phyloP scores from a whole-genome alignment of 2,113 vertebrate species.

The human (Homo sapiens) region GRCh38 chr1:29648501-29649000 shows the following conservation, averaged over 20 bases:
- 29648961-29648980: neutral
- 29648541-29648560: neutral
- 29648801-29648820: neutral
- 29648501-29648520: neutral
- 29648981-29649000: neutral
- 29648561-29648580: neutral
- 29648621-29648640: neutral
- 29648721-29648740: neutral
- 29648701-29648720: neutral
- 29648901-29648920: neutral
- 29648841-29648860: neutral
- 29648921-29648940: neutral
- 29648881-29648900: neutral
- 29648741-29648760: slow-evolving; percentile 31
- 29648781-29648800: slow-evolving; percentile 32
- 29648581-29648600: neutral
- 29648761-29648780: neutral
- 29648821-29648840: neutral
- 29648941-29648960: neutral
- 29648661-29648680: neutral
- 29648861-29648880: slow-evolving; percentile 32
- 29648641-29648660: neutral
- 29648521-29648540: neutral
- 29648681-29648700: neutral
- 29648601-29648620: neutral